A percentile compares a stretch with the other conserved stretches of the same genome.
phyloP scores from a whole-genome alignment of 2,888 invertebrate genomes.

The Caenorhabditis sp. region DNA sequence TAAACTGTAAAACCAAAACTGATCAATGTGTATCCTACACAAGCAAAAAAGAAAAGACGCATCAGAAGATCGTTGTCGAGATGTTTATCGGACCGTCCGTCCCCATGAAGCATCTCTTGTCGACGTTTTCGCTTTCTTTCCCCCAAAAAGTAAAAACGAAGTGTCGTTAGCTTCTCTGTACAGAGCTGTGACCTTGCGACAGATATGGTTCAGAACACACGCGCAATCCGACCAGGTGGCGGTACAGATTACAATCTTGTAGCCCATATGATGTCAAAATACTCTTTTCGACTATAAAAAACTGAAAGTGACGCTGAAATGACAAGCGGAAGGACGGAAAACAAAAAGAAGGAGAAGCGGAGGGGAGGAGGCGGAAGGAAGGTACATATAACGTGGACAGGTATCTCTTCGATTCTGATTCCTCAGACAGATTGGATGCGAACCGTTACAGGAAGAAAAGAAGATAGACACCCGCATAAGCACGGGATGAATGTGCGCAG shows the following conservation, averaged over 20 bases:
- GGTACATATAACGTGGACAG: constrained; percentile 20
- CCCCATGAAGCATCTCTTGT: constrained; percentile 29
- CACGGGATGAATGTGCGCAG: background rate
- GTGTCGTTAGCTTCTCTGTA: constrained; percentile 21
- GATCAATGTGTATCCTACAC: background rate
- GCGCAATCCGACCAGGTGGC: background rate
- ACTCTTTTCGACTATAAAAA: constrained; percentile 10
- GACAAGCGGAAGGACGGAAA: constrained; percentile 1
- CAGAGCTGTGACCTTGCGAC: constrained; percentile 27
- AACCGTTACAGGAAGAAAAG: constrained; percentile 3
- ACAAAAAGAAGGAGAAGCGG: background rate
- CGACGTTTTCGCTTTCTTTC: constrained; percentile 23
- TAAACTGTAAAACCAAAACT: constrained; percentile 9
- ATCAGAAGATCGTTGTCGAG: constrained; percentile 41
- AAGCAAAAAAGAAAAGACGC: constrained; percentile 12
- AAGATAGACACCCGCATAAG: background rate
- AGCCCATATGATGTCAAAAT: constrained; percentile 31
- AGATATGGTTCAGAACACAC: constrained; percentile 43
- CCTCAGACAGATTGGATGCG: background rate
- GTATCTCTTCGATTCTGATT: background rate
- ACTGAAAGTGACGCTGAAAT: constrained; percentile 21
- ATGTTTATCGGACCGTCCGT: constrained; percentile 32
- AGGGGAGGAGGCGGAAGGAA: background rate
- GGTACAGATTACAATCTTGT: constrained; percentile 29
- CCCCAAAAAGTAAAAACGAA: constrained; percentile 42